Conservation (phyloP, 2,888 invertebrate genomes). For the Harpalus rufipes region DNA sequence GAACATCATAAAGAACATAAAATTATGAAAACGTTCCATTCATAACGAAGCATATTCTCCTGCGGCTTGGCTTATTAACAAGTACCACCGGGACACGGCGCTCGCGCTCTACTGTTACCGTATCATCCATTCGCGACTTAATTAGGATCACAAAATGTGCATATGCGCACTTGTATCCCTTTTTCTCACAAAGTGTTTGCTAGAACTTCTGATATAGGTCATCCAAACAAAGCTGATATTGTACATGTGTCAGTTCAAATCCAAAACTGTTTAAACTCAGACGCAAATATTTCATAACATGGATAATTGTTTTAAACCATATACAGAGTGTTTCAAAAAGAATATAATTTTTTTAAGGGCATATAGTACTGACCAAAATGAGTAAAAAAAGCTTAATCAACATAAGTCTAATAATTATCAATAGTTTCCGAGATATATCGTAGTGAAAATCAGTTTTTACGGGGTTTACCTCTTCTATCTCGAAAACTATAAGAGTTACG, state of each 20-base stretch:
- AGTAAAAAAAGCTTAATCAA: too few relatives aligned
- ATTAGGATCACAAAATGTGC: conserved; percentile 54
- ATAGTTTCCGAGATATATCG: too few relatives aligned
- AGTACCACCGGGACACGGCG: conserved; percentile 17
- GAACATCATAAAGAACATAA: conserved; percentile 51
- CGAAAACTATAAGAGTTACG: too few relatives aligned
- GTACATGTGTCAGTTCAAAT: background rate
- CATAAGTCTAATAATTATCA: too few relatives aligned
- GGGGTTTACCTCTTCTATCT: too few relatives aligned
- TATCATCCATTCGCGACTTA: conserved; percentile 57
- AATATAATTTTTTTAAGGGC: too few relatives aligned
- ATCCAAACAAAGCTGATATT: background rate
- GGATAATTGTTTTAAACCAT: background rate
- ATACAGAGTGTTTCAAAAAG: too few relatives aligned
- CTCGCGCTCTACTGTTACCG: conserved; percentile 31
- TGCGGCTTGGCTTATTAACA: conserved; percentile 53
- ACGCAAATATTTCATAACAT: background rate
- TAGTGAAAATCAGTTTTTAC: too few relatives aligned
- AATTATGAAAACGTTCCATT: conserved; percentile 63
- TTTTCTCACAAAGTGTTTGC: background rate
- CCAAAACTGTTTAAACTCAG: background rate
- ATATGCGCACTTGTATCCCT: background rate
- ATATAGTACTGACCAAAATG: too few relatives aligned
- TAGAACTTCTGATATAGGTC: background rate
- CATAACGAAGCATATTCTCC: conserved; percentile 48